Evolutionary conservation across 2,113 vertebrate species (phyloP), one percentile per base, ranked within the genome.

Genomic region (Callipepla squamata): DNA sequence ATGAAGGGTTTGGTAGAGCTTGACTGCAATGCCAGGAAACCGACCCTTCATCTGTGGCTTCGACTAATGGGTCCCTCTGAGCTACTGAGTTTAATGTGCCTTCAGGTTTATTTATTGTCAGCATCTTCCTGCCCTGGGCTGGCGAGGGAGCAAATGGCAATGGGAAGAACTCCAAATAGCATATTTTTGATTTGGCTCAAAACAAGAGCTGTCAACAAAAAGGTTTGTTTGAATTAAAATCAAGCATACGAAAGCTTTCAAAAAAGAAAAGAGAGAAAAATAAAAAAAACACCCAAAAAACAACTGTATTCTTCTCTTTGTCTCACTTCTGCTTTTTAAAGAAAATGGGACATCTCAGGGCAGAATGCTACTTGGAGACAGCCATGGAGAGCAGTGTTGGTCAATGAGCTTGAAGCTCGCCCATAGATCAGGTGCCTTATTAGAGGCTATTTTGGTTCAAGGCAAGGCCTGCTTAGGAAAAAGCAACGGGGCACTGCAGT

Each of bases 331-430:
- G 13, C 20, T 32, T 76, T 84, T 87, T 81, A 44, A 87, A 76
- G 45, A n/a, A 57, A 57, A 17, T 20, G 30, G 55, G 32, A n/a
- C 30, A 55, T 16, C 28, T 10, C 18, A 28, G 28, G 53, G 28
- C 28, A 32, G 30, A 18, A 0, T 25, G 4, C 63, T 44, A 2
- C 2, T 1, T 0, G 11, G 34, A 73, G 34, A 45, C 70, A 61
- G 45, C 14, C 59, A 55, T 61, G 32, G 26, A 7, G 3, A 13
- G 8, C 4, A 10, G 26, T 4, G 21, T 21, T 44, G 36, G 44
- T 11, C 11, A 32, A 9, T 9, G 25, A 18, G 11, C 28, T 36
- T 48, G 25, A 72, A 77, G 10, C n/a, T 66, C 34, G 18, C 18
- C 6, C 50, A 13, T 11, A 36, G 15, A 4, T 32, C 45, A 18